phyloP scores from a whole-genome alignment of 2,797 vertebrate species.

The Fratercula arctica region DNA sequence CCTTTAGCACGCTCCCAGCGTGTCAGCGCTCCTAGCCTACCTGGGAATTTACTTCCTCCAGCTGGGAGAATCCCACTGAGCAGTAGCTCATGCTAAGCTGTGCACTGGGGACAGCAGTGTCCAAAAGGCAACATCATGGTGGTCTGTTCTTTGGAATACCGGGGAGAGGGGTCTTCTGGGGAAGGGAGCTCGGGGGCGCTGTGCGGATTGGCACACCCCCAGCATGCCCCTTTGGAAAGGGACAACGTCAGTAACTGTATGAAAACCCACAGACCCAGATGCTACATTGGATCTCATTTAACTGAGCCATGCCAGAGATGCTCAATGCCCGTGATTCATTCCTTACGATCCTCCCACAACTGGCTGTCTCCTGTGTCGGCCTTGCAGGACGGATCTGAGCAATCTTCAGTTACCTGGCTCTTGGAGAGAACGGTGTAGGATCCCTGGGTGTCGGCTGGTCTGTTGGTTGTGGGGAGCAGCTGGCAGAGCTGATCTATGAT shows the following conservation, averaged over 20 bases:
- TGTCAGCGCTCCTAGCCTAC: neutral
- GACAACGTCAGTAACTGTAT: neutral
- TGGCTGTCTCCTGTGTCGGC: neutral
- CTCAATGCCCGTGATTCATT: fast-evolving
- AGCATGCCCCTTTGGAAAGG: neutral
- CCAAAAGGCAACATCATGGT: fast-evolving
- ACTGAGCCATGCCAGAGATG: neutral
- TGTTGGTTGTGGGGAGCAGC: neutral
- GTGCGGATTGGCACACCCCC: fast-evolving
- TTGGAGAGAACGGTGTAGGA: neutral
- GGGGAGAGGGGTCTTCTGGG: neutral
- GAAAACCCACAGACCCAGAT: neutral
- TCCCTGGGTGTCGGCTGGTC: neutral
- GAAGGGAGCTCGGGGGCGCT: neutral
- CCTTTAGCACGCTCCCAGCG: neutral
- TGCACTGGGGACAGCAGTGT: neutral
- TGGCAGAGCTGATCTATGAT: slow-evolving; percentile 60
- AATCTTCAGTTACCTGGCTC: slow-evolving; percentile 47
- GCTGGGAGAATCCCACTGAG: neutral
- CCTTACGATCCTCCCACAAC: neutral
- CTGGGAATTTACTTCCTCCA: neutral
- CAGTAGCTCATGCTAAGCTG: neutral
- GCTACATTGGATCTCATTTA: neutral
- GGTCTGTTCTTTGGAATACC: neutral
- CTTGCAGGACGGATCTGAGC: neutral